A percentile compares a stretch with the other conserved stretches of the same genome.
phyloP scores from a whole-genome alignment of 2,113 vertebrate genomes.

The Mesitornis unicolor region DNA sequence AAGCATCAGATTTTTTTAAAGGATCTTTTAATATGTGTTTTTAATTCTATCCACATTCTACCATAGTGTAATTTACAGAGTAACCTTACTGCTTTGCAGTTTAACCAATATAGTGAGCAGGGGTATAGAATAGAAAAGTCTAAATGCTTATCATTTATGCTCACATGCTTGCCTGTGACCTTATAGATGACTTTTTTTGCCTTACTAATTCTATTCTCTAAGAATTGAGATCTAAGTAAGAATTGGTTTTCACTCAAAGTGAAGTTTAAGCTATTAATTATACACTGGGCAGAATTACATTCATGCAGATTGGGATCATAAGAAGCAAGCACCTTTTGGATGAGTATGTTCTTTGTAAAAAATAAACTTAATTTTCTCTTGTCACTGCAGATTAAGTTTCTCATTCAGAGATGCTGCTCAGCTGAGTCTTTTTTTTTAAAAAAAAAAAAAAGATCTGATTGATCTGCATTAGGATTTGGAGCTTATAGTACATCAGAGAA shows the following conservation, averaged over 20 bases:
- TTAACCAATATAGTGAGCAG: not conserved
- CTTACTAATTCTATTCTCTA: constrained; percentile 20
- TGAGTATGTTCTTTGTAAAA: constrained; percentile 6
- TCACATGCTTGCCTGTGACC: not conserved
- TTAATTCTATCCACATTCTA: not conserved
- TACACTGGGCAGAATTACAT: not conserved
- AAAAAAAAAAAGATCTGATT: not conserved
- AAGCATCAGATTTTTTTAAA: not conserved
- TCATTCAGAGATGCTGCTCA: not conserved
- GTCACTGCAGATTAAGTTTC: constrained; percentile 8
- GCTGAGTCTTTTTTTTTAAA: not conserved
- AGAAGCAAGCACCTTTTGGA: not conserved
- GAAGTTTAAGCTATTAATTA: constrained; percentile 52
- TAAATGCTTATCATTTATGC: not conserved
- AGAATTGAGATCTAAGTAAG: constrained; percentile 3
- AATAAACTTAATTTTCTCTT: constrained; percentile 35
- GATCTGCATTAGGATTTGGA: not conserved
- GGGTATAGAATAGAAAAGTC: not conserved
- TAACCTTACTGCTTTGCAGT: not conserved
- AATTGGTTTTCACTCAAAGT: constrained; percentile 27
- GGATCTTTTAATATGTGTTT: not conserved
- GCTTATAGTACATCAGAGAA: not conserved
- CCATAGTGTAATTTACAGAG: not conserved
- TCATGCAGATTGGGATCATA: constrained; percentile 8
- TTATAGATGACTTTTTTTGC: constrained; percentile 27